Conservation (phyloP, 2,888 invertebrate species). For the Gortyna flavago region DNA sequence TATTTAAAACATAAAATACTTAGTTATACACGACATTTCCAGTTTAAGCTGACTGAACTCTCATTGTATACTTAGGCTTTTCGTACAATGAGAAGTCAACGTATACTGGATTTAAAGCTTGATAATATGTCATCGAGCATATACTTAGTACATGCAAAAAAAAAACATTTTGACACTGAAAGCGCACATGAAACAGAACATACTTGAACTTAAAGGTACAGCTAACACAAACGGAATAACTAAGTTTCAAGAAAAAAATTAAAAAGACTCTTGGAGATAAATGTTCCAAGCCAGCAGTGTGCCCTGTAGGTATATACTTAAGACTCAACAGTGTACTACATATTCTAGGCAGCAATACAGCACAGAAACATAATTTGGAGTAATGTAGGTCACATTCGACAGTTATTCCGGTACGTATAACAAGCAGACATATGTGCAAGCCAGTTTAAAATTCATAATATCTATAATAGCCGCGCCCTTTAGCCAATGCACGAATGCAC, state of each 20-base stretch:
- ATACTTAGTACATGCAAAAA: background rate
- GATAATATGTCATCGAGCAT: no score
- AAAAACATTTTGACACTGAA: background rate
- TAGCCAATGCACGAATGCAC: conserved; percentile 56
- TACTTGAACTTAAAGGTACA: background rate
- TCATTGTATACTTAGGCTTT: background rate
- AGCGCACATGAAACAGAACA: no score
- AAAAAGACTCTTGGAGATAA: background rate
- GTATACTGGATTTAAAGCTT: no score
- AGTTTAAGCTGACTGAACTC: background rate
- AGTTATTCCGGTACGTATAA: conserved; percentile 70
- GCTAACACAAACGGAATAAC: background rate
- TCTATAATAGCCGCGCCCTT: conserved; percentile 84
- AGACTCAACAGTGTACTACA: conserved; percentile 1
- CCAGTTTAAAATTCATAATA: conserved; percentile 85
- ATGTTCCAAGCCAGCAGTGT: background rate
- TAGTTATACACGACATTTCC: no score
- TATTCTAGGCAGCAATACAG: conserved; percentile 28
- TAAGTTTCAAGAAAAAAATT: background rate
- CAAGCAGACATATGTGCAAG: conserved; percentile 69
- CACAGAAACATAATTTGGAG: conserved; percentile 67
- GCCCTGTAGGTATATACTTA: background rate
- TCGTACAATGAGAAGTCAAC: background rate
- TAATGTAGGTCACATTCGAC: conserved; percentile 81
- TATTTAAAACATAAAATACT: background rate